Percentiles rank a stretch among this genome's conserved stretches.
These are phyloP conservation scores for Eclectus roratus DNA, from an alignment of 2,113 vertebrate genomes.

Conservation along the genomic window DNA sequence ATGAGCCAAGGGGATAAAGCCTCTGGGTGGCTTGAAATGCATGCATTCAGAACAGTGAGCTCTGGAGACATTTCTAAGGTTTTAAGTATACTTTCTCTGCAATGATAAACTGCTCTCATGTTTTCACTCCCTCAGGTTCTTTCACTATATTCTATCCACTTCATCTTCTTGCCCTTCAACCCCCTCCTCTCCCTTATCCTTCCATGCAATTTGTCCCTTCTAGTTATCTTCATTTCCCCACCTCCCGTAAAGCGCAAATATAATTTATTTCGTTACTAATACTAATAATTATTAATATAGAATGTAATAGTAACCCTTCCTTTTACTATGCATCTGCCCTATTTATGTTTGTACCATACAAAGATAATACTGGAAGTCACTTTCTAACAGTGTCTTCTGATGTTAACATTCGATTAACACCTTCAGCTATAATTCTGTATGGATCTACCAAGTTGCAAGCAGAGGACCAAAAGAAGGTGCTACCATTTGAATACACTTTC, in stretches of 20 bases:
- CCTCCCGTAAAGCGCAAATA: fast-evolving
- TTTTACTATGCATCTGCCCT: background rate
- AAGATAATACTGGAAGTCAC: background rate
- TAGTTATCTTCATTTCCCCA: background rate
- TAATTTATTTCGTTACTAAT: background rate
- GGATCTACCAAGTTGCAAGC: background rate
- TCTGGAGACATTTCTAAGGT: background rate
- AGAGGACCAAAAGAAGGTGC: background rate
- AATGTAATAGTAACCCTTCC: background rate
- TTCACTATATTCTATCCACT: background rate
- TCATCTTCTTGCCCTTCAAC: background rate
- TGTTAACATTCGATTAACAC: background rate
- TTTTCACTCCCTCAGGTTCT: background rate
- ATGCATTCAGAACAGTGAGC: background rate
- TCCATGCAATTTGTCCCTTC: background rate
- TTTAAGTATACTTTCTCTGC: background rate
- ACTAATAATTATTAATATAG: background rate
- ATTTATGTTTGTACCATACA: background rate
- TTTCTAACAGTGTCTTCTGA: background rate
- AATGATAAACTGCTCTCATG: background rate
- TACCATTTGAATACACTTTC: background rate
- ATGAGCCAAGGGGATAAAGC: background rate
- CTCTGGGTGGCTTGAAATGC: background rate
- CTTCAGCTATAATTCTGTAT: background rate
- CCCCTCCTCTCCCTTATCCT: background rate